phyloP scores from a whole-genome alignment of 2,113 vertebrate species.

The Siphamia tubifer region DNA sequence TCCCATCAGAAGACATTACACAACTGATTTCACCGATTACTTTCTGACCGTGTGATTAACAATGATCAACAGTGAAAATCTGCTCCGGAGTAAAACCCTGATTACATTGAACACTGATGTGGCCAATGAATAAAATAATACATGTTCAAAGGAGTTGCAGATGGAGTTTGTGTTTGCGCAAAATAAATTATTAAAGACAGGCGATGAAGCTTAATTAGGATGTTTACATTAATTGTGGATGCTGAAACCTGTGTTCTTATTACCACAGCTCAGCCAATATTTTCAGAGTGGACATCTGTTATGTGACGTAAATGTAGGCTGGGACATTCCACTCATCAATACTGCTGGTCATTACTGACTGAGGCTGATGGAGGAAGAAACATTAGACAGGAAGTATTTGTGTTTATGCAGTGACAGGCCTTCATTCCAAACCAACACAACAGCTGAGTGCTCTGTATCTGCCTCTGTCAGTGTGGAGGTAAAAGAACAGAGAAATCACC shows the following conservation, averaged over 20 bases:
- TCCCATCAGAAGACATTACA: background rate
- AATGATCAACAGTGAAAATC: background rate
- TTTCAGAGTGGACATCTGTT: background rate
- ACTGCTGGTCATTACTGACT: background rate
- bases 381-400: background rate
- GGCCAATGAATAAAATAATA: background rate
- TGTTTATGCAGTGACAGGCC: background rate
- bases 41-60: background rate
- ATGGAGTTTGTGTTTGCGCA: no score
- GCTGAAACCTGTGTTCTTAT: background rate
- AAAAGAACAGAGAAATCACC: background rate
- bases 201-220: no score
- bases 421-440: background rate
- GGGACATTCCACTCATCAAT: conserved; percentile 43
- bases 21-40: conserved; percentile 22
- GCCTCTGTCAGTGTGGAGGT: background rate
- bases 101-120: background rate
- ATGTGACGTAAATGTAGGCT: background rate
- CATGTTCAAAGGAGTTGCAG: no score
- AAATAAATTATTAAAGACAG: no score
- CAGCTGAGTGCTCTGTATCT: background rate
- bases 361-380: background rate
- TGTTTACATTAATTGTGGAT: no score
- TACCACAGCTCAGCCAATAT: background rate
- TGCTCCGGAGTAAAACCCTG: no score